Evolutionary conservation across 2,888 invertebrate species (phyloP), one percentile per base, ranked within the genome.

Genomic region (Campaea margaritaria): DNA sequence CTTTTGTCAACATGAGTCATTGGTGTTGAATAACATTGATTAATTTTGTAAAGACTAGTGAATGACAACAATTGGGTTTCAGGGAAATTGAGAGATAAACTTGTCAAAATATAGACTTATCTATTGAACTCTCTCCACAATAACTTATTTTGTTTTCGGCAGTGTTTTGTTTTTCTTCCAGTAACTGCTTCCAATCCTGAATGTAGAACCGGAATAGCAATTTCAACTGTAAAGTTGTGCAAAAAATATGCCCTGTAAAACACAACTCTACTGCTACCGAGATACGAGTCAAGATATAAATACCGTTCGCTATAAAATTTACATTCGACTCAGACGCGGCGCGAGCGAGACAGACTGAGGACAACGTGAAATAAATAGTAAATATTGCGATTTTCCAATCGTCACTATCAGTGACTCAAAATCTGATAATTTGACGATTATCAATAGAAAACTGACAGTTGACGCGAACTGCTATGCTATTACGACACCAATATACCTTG

Each of bases 341-440:
- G 61, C 61, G 84, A 89, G 78, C 63, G 83, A 77, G 88, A 90
- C 42, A 48, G 83, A 63, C 70, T 90, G 91, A 91, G 91, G 91
- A 91, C 83, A 91, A 89, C 83, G 84, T 84, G 83, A 72, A 83
- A 79, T 76, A 80, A 81, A 86, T 81, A 79, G 83, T 85, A 83
- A 84, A 83, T 72, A 76, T 75, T 67, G 73, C 67, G 72, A 64
- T 60, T 65, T 55, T 41, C 54, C 44, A 52, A 58, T 51, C 51
- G 52, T 58, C 50, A 48, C n/a, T 62, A 62, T 64, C 52, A 44
- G 59, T 57, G 46, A 45, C 10, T 57, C 57, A 58, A 57, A 59
- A 43, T 51, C 49, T 12, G 43, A 8, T 50, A 16, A 50, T 46
- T 50, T 36, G 28, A 39, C 10, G 49, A 50, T 51, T 28, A n/a